A percentile compares a stretch with the other conserved stretches of the same genome.
phyloP scores from a whole-genome alignment of 2,113 vertebrate species.

The Oreochromis tanganicae region DNA sequence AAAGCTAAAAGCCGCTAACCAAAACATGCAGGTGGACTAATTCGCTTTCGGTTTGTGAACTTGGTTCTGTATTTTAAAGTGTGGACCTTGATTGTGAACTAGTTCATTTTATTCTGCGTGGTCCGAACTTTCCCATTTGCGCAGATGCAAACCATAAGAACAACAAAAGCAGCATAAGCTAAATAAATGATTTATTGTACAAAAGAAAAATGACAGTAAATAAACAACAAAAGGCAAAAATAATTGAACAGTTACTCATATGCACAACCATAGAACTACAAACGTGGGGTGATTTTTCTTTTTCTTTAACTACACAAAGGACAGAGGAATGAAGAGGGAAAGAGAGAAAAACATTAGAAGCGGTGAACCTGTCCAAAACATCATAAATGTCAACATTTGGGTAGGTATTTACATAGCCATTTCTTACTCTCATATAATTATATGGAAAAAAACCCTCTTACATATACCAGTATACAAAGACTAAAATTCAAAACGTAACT shows the following conservation, averaged over 20 bases:
- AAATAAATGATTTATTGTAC: slow-evolving; percentile 87
- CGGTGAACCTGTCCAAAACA: slow-evolving; percentile 75
- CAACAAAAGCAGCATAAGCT: slow-evolving; percentile 63
- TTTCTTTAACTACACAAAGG: slow-evolving; percentile 69
- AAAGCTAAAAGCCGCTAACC: not conserved
- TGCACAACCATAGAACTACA: slow-evolving; percentile 78
- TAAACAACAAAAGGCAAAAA: slow-evolving; percentile 73
- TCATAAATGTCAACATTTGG: slow-evolving; percentile 70
- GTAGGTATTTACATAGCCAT: slow-evolving; percentile 71
- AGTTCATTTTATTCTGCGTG: not conserved
- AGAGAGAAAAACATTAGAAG: slow-evolving; percentile 67
- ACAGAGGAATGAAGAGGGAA: slow-evolving; percentile 59
- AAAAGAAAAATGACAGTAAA: slow-evolving; percentile 82
- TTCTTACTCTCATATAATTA: slow-evolving; percentile 68
- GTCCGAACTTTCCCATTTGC: not conserved
- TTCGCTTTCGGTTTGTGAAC: not conserved
- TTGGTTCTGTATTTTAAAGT: not conserved
- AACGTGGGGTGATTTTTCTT: slow-evolving; percentile 70
- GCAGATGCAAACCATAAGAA: not conserved
- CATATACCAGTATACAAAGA: slow-evolving; percentile 69
- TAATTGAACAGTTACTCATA: slow-evolving; percentile 74
- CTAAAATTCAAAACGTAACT: slow-evolving; percentile 60
- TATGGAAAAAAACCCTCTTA: slow-evolving; percentile 63
- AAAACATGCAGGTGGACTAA: not conserved
- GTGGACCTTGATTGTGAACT: not conserved